These are phyloP conservation scores for Anarsia innoxiella DNA, from an alignment of 2,888 invertebrate genomes.

Conservation along the genomic window DNA sequence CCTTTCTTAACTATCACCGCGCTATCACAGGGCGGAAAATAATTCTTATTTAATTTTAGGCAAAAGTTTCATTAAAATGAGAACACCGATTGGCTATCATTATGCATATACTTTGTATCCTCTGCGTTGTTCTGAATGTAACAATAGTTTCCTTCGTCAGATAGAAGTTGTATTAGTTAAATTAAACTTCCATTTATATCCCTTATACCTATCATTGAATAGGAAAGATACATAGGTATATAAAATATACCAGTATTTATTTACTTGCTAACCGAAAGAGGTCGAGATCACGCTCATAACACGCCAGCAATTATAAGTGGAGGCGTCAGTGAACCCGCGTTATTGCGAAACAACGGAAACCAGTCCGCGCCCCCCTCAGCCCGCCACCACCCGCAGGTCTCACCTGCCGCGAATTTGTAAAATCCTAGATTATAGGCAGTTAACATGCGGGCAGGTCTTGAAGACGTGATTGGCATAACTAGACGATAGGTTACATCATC, in stretches of 20 bases:
- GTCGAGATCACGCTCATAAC: conserved; percentile 55
- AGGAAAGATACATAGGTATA: not conserved
- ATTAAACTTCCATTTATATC: no score
- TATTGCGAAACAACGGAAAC: conserved; percentile 76
- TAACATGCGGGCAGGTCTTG: conserved; percentile 57
- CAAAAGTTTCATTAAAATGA: no score
- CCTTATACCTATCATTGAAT: no score
- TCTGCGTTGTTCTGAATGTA: no score
- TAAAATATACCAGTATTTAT: not conserved
- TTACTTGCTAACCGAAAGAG: conserved; percentile 40
- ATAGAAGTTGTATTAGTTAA: no score
- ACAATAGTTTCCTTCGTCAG: no score
- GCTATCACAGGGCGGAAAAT: conserved; percentile 25
- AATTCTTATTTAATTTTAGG: not conserved
- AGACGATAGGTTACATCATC: conserved; percentile 50
- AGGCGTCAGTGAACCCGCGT: conserved; percentile 71
- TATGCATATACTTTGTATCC: no score
- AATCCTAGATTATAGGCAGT: conserved; percentile 66
- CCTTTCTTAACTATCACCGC: conserved; percentile 34
- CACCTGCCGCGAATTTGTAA: conserved; percentile 73
- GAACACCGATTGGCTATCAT: no score
- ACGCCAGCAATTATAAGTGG: conserved; percentile 63
- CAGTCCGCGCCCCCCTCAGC: conserved; percentile 45
- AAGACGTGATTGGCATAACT: conserved; percentile 53
- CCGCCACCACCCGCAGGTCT: conserved; percentile 27